A percentile compares a stretch with the other conserved stretches of the same genome.
These are phyloP conservation scores for Anabacerthia variegaticeps DNA, from an alignment of 2,797 vertebrate genomes.

Conservation along the genomic window DNA sequence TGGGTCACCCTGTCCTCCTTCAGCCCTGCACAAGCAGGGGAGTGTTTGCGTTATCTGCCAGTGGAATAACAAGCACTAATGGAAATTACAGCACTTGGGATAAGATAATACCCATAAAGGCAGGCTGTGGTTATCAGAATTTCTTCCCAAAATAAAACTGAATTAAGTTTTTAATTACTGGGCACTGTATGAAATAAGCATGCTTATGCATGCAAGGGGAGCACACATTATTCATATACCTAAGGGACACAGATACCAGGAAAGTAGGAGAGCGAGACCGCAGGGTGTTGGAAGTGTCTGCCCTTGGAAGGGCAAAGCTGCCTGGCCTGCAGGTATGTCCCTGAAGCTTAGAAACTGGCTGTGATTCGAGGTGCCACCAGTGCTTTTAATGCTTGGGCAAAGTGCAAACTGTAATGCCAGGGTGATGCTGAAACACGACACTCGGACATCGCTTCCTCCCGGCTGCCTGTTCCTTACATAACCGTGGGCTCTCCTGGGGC, in stretches of 20 bases:
- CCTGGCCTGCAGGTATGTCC: neutral
- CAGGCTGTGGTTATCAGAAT: neutral
- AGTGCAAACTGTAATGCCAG: neutral
- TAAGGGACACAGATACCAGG: neutral
- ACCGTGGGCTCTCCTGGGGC: neutral
- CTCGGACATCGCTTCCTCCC: neutral
- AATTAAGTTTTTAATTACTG: neutral
- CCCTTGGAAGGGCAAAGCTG: neutral
- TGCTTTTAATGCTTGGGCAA: constrained; percentile 8
- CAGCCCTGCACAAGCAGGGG: neutral
- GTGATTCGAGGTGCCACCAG: neutral
- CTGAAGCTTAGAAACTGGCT: constrained; percentile 11
- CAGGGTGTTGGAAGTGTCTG: neutral
- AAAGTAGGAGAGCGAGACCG: neutral
- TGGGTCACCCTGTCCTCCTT: neutral
- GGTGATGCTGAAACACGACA: neutral
- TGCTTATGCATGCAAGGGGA: neutral
- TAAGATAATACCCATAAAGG: constrained; percentile 25
- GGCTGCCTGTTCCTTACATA: neutral
- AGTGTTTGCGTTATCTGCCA: neutral
- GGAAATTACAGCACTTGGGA: neutral
- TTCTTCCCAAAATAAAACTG: constrained; percentile 9
- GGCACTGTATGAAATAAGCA: neutral
- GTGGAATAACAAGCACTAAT: neutral
- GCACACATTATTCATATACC: fast-evolving